These are phyloP conservation scores for Heterohyrax brucei DNA, from an alignment of 2,797 vertebrate genomes.

Conservation along the genomic window DNA sequence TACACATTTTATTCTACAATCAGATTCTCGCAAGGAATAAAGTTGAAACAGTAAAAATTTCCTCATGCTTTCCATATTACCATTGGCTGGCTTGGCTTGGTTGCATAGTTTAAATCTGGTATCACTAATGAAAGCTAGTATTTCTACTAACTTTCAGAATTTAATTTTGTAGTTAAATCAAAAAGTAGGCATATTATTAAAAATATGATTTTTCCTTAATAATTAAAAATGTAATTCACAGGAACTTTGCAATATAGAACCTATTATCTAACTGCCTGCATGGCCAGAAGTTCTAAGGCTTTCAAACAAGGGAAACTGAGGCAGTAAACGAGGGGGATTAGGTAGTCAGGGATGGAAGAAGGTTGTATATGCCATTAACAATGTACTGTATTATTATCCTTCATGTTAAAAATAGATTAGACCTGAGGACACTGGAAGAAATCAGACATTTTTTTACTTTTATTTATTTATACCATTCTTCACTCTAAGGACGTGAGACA, in stretches of 20 bases:
- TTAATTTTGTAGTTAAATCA: conserved; percentile 73
- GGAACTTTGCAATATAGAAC: conserved; percentile 67
- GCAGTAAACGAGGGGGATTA: conserved; percentile 83
- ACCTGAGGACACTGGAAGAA: conserved; percentile 61
- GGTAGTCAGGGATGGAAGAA: conserved; percentile 18
- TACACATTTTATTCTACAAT: conserved; percentile 73
- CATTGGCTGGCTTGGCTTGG: neutral
- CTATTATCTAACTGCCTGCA: conserved; percentile 78
- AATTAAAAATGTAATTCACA: conserved; percentile 73
- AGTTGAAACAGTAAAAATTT: conserved; percentile 56
- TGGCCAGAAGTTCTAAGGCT: conserved; percentile 85
- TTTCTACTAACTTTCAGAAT: conserved; percentile 73
- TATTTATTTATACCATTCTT: conserved; percentile 39
- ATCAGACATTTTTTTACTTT: conserved; percentile 22
- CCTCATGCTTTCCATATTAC: conserved; percentile 73
- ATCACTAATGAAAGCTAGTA: conserved; percentile 63
- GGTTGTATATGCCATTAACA: neutral
- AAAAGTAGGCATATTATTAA: conserved; percentile 53
- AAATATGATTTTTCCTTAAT: conserved; percentile 71
- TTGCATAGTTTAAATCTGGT: conserved; percentile 70
- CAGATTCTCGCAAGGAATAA: conserved; percentile 59
- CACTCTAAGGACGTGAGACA: conserved; percentile 36
- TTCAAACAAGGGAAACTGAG: conserved; percentile 81
- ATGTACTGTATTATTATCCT: conserved; percentile 49
- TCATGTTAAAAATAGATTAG: conserved; percentile 49